Percentiles rank a stretch among this genome's conserved stretches.
These are phyloP conservation scores for Eupithecia subumbrata DNA, from an alignment of 2,888 invertebrate genomes.

Conservation along the genomic window DNA sequence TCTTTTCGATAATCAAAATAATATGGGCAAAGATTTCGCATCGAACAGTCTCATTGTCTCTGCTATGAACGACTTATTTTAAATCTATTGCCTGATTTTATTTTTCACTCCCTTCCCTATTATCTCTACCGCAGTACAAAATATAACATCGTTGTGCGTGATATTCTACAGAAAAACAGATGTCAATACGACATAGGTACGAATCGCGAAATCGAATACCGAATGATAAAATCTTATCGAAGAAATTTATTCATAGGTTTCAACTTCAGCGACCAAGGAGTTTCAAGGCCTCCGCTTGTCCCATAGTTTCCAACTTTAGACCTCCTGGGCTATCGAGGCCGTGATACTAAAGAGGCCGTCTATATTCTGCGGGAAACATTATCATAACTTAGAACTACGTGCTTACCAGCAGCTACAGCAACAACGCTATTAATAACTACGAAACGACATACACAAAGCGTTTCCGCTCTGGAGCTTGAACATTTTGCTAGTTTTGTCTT, in stretches of 20 bases:
- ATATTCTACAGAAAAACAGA: neutral
- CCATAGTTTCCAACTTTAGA: slow-evolving; percentile 23
- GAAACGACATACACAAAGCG: slow-evolving; percentile 1
- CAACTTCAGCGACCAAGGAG: slow-evolving; percentile 10
- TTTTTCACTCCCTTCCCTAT: neutral
- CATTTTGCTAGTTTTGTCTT: slow-evolving; percentile 3
- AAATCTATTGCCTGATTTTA: neutral
- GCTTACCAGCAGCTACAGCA: slow-evolving; percentile 26
- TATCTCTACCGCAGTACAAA: neutral
- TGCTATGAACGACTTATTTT: neutral
- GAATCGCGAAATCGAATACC: neutral
- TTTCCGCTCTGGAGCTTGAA: neutral
- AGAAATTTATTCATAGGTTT: slow-evolving; percentile 11
- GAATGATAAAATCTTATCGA: slow-evolving; percentile 2
- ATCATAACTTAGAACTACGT: slow-evolving; percentile 39
- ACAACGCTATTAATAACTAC: slow-evolving; percentile 27
- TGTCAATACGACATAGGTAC: neutral
- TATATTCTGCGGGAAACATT: slow-evolving; percentile 36
- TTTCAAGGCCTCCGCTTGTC: slow-evolving; percentile 3
- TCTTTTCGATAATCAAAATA: neutral
- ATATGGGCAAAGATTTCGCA: neutral
- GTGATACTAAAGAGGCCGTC: slow-evolving; percentile 33
- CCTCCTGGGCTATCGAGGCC: slow-evolving; percentile 1
- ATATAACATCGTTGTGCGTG: neutral
- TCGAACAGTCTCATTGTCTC: neutral